A percentile compares a stretch with the other conserved stretches of the same genome.
Conservation (phyloP, 2,888 invertebrate genomes). For the Marasmarcha lunaedactyla region DNA sequence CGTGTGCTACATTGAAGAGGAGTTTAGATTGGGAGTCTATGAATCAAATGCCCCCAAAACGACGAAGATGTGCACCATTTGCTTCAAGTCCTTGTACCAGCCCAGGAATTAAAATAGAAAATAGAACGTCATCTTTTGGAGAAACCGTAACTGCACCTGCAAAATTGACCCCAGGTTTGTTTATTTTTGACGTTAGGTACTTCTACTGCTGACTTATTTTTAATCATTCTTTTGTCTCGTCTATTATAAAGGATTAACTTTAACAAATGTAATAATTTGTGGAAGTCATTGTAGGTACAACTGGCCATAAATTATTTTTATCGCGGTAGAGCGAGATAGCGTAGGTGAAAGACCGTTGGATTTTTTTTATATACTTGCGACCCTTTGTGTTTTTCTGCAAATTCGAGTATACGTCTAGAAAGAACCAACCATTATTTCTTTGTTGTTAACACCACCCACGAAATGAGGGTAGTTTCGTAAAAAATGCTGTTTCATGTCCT, state of each 20-base stretch:
- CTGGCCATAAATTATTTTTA: conserved; percentile 43
- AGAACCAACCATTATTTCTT: too few species aligned
- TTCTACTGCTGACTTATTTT: too few species aligned
- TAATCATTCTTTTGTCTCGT: neutral
- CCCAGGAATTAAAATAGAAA: conserved; percentile 65
- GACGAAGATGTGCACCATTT: conserved; percentile 92
- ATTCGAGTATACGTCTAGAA: too few species aligned
- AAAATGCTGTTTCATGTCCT: too few species aligned
- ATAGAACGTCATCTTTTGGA: conserved; percentile 82
- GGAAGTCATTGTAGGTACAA: conserved; percentile 54
- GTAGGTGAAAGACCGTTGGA: conserved; percentile 37
- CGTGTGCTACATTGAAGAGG: conserved; percentile 97
- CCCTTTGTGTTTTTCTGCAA: neutral
- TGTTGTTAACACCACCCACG: too few species aligned
- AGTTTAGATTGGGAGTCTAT: conserved; percentile 95
- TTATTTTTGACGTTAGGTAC: conserved; percentile 42
- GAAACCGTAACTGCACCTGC: conserved; percentile 78
- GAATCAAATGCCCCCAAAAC: conserved; percentile 87
- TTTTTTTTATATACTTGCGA: neutral
- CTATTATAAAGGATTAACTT: neutral
- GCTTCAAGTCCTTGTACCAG: conserved; percentile 72
- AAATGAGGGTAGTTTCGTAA: too few species aligned
- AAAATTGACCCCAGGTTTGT: conserved; percentile 91
- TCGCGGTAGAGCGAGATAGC: conserved; percentile 50
- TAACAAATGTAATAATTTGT: conserved; percentile 19